These are phyloP conservation scores for Bryconaethiops microstoma DNA, from an alignment of 2,797 vertebrate genomes.

Conservation along the genomic window DNA sequence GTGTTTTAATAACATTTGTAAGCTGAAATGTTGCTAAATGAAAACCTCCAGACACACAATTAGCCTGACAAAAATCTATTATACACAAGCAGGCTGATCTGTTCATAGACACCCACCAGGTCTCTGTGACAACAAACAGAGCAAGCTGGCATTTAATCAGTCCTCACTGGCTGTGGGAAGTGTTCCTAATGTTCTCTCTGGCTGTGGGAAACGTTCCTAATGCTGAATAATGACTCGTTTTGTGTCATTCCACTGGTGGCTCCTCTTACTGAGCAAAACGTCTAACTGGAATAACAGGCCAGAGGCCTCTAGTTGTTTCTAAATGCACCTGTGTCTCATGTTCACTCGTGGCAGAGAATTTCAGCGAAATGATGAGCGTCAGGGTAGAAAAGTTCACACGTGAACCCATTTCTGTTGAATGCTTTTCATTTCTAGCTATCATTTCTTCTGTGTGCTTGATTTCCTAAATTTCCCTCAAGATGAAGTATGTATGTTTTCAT, in stretches of 20 bases:
- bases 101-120: slow-evolving; percentile 31
- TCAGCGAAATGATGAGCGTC: not conserved
- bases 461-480: too few relatives aligned
- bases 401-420: not conserved
- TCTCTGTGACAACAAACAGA: slow-evolving; percentile 38
- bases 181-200: slow-evolving; percentile 41
- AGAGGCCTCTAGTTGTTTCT: not conserved
- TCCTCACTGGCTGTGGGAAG: slow-evolving; percentile 35
- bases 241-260: slow-evolving; percentile 28
- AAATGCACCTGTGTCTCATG: slow-evolving; percentile 16
- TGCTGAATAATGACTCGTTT: slow-evolving; percentile 31
- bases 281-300: slow-evolving; percentile 21
- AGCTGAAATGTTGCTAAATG: slow-evolving; percentile 16
- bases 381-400: not conserved
- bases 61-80: slow-evolving; percentile 35
- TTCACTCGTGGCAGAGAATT: not conserved
- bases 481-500: too few relatives aligned
- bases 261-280: slow-evolving; percentile 29
- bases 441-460: too few relatives aligned
- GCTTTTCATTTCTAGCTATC: too few relatives aligned
- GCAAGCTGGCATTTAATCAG: slow-evolving; percentile 31
- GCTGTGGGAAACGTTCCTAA: slow-evolving; percentile 44
- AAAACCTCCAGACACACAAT: slow-evolving; percentile 38
- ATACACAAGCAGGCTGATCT: slow-evolving; percentile 30
- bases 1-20: not conserved